Evolutionary conservation across 2,888 invertebrate genomes (phyloP).

Genomic region (Spicauda simplicius): DNA sequence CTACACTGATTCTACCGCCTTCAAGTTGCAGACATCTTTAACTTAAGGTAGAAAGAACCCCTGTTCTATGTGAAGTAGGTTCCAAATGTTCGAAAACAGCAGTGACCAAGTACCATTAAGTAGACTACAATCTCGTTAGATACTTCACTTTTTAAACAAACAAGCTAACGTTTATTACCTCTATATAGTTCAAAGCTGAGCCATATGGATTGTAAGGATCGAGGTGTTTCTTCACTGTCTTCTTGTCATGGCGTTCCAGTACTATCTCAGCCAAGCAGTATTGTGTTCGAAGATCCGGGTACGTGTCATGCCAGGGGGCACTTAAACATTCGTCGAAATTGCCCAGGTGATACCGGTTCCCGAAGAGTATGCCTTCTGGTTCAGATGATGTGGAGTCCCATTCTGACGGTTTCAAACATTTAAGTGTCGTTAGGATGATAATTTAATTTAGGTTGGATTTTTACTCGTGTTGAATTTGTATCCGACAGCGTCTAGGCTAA

Average conservation of each 20-base stretch:
- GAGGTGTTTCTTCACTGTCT: slow-evolving; percentile 51
- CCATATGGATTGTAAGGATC: slow-evolving; percentile 66
- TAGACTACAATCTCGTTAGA: no score
- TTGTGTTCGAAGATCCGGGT: slow-evolving; percentile 66
- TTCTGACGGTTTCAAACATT: slow-evolving; percentile 63
- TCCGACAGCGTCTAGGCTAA: no score
- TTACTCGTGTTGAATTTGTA: no score
- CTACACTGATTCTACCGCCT: no score
- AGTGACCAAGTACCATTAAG: no score
- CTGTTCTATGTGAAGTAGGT: no score
- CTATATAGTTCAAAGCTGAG: slow-evolving; percentile 73
- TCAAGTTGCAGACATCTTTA: no score
- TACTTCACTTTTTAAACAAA: no score
- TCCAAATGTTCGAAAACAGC: no score
- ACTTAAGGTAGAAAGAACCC: no score
- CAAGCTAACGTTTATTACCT: slow-evolving; percentile 52
- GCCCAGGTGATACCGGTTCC: slow-evolving; percentile 84
- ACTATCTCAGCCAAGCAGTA: slow-evolving; percentile 80
- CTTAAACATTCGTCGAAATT: slow-evolving; percentile 86
- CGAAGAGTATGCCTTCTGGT: slow-evolving; percentile 82
- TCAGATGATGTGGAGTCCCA: slow-evolving; percentile 87
- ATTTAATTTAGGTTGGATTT: no score
- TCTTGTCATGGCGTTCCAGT: slow-evolving; percentile 63
- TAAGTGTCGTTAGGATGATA: no score
- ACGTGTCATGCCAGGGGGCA: slow-evolving; percentile 60